These are phyloP conservation scores for Acyrthosiphon pisum DNA, from an alignment of 1,140 invertebrate genomes.

Conservation along the genomic window DNA sequence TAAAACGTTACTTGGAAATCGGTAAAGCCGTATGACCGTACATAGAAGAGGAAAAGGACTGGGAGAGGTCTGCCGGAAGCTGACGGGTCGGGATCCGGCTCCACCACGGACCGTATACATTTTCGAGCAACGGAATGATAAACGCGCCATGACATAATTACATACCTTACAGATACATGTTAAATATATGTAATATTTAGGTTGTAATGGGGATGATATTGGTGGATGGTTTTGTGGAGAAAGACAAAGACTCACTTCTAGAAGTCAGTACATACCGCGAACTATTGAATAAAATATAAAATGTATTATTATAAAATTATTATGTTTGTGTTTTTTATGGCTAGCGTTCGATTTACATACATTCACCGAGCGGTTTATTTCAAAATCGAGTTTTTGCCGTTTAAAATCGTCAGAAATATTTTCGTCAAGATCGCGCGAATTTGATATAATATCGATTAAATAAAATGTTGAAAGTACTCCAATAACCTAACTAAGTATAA, in stretches of 20 bases:
- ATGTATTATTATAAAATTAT: neutral
- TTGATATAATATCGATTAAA: neutral
- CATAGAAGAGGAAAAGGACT: neutral
- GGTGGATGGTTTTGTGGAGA: neutral
- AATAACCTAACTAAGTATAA: neutral
- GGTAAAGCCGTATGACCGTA: neutral
- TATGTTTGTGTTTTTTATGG: neutral
- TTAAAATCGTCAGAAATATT: neutral
- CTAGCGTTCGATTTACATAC: neutral
- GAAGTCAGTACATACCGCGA: neutral
- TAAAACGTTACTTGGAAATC: conserved; percentile 42
- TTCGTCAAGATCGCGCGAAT: neutral
- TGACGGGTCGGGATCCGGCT: neutral
- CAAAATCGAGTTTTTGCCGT: neutral
- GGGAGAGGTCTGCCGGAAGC: neutral
- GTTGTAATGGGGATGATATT: neutral
- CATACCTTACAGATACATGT: neutral
- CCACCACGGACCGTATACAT: neutral
- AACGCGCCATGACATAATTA: neutral
- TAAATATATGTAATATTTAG: neutral
- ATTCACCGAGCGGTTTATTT: neutral
- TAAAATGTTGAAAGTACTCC: neutral
- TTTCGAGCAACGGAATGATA: neutral
- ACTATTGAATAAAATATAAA: neutral
- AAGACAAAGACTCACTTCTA: neutral